Conservation (phyloP, 2,113 vertebrate species). For the Pithys albifrons region DNA sequence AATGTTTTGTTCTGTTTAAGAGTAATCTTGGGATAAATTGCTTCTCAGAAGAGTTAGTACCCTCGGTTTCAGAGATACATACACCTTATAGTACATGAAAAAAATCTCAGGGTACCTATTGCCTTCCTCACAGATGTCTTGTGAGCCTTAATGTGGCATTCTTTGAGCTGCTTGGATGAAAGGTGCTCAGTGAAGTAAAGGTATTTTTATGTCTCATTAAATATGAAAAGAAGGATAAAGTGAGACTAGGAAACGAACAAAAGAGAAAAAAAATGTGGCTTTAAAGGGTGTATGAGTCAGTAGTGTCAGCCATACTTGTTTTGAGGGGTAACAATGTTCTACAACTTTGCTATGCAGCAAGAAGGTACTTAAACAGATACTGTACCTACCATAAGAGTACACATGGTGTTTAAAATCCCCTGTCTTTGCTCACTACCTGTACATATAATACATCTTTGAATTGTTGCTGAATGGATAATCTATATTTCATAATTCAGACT, state of each 20-base stretch:
- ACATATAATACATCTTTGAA: background rate
- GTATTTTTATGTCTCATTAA: constrained; percentile 23
- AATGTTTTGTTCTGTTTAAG: background rate
- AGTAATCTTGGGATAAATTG: background rate
- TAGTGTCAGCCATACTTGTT: background rate
- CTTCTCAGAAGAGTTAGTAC: background rate
- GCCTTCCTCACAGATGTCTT: background rate
- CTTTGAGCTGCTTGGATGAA: constrained; percentile 1
- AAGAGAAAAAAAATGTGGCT: background rate
- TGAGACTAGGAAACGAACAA: constrained; percentile 7
- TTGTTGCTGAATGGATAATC: constrained; percentile 64
- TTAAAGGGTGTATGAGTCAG: background rate
- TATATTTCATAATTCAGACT: constrained; percentile 71
- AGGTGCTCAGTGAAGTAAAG: background rate
- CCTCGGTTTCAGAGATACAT: background rate
- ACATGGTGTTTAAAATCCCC: background rate
- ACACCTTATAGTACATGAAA: background rate
- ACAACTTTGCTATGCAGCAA: background rate
- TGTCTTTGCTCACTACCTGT: background rate
- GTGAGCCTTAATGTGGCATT: background rate
- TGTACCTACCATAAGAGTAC: background rate
- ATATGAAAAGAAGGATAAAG: constrained; percentile 4
- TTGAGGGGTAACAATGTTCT: background rate
- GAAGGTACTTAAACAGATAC: background rate
- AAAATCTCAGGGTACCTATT: background rate